phyloP scores from a whole-genome alignment of 2,113 vertebrate genomes.

The Scomber japonicus region DNA sequence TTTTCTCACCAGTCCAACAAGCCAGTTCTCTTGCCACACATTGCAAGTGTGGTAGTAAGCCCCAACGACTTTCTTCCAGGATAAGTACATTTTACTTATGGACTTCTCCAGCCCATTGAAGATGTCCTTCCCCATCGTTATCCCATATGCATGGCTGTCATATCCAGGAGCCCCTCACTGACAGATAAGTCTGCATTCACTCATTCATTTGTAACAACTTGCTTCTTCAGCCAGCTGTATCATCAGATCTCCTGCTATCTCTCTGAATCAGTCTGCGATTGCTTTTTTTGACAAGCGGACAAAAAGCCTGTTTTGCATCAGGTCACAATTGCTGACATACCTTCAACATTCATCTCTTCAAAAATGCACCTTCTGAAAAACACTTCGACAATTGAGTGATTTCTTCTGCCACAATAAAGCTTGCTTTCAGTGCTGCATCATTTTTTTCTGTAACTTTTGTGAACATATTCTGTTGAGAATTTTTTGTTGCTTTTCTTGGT shows the following conservation, averaged over 20 bases:
- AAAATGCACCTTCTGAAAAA: conserved; percentile 23
- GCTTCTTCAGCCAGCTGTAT: conserved; percentile 55
- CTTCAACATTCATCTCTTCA: conserved; percentile 57
- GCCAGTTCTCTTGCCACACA: too few species aligned
- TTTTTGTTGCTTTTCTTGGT: background rate
- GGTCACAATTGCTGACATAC: conserved; percentile 67
- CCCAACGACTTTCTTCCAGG: too few species aligned
- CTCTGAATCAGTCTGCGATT: conserved; percentile 54
- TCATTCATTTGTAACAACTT: background rate
- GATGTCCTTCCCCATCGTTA: background rate
- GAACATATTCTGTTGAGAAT: background rate
- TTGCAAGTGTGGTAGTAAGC: too few species aligned
- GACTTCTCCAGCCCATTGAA: conserved; percentile 32
- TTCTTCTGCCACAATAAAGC: conserved; percentile 5
- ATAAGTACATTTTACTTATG: background rate
- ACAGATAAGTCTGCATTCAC: background rate
- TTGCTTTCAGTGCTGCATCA: background rate
- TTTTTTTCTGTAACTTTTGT: background rate
- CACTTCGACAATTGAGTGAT: background rate
- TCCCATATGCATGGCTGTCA: conserved; percentile 32
- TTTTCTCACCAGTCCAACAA: too few species aligned
- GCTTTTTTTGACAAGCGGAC: conserved; percentile 73
- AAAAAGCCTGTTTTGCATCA: conserved; percentile 62
- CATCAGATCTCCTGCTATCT: conserved; percentile 35
- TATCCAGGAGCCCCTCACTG: conserved; percentile 39